Percentiles rank a stretch among this genome's conserved stretches.
Evolutionary conservation across 2,113 vertebrate species (phyloP).

Genomic region (Rhegmatorhina hoffmannsi): DNA sequence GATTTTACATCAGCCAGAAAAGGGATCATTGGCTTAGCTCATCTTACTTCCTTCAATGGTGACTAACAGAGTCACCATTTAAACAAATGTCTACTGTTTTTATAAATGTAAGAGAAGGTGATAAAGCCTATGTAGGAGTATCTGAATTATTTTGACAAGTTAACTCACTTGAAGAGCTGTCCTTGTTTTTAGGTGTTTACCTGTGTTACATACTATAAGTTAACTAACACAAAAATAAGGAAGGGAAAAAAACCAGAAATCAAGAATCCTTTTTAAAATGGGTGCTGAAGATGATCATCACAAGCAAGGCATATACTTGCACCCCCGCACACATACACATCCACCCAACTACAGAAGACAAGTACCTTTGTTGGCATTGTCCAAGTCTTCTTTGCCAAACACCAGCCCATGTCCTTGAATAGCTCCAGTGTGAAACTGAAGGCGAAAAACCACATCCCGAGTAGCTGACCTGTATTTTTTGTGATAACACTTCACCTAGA

Average conservation of each 20-base stretch:
- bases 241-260: neutral
- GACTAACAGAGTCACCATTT: neutral
- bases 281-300: neutral
- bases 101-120: neutral
- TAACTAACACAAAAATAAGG: neutral
- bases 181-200: neutral
- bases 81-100: neutral
- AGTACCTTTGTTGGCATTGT: constrained; percentile 87
- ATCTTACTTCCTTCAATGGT: neutral
- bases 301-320: neutral
- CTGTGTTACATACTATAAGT: neutral
- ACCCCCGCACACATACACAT: rapidly evolving
- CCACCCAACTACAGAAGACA: neutral
- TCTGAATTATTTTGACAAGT: neutral
- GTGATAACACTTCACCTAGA: constrained; percentile 93
- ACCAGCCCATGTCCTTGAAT: constrained; percentile 84
- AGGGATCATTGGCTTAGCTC: rapidly evolving
- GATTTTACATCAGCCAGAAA: neutral
- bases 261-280: neutral
- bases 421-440: constrained; percentile 96
- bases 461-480: constrained; percentile 83
- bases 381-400: constrained; percentile 92
- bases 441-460: constrained; percentile 86
- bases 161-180: neutral
- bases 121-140: neutral